Base-by-base conservation (phyloP, 2,888 invertebrate species). In the Orthosia gracilis region DNA sequence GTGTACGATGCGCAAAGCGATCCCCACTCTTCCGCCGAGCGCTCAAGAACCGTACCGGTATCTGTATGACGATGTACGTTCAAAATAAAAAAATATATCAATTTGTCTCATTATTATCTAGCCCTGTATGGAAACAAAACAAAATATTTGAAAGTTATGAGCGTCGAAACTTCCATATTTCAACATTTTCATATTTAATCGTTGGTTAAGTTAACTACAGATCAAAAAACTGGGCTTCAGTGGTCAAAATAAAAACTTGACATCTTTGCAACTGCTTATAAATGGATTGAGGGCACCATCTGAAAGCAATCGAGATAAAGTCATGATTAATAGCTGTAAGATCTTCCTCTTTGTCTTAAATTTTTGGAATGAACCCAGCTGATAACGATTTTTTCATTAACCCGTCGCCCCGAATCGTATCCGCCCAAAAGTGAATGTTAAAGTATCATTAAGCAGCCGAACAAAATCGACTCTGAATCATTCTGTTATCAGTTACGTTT, bases 251-350 rank as follows among this genome's bases (percentile, higher is more conserved):
- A 80, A 73, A 80, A 82, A 78, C 78, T 77, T 73, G 78, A 78
- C 76, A 71, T 73, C 68, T 65, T 76, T 80, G 73, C 66, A 79
- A 75, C 82, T 84, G 85, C 76, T 89, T 89, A 91, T 91, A 87
- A 91, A 92, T 91, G 88, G 84, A 82, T 83, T 82, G 70, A 77
- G 78, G 77, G 69, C 84, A 84, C 74, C 78, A 89, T 89, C 88
- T 89, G 88, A 85, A 82, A 85, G 79, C 85, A 83, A 88, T 90
- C 87, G 78, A 89, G 92, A 93, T 93, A 92, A 89, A 87, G 85
- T 70, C 82, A 85, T 93, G 92, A 93, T 93, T 93, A 92, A 93
- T 92, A 90, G 89, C 80, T 76, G 82, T 72, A 84, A 85, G 80
- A 84, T 83, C 83, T 87, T 89, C 88, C 87, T 82, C 83, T 85